Base-by-base conservation (phyloP, 2,797 vertebrate species). In the Sebastes ruberrimus region DNA sequence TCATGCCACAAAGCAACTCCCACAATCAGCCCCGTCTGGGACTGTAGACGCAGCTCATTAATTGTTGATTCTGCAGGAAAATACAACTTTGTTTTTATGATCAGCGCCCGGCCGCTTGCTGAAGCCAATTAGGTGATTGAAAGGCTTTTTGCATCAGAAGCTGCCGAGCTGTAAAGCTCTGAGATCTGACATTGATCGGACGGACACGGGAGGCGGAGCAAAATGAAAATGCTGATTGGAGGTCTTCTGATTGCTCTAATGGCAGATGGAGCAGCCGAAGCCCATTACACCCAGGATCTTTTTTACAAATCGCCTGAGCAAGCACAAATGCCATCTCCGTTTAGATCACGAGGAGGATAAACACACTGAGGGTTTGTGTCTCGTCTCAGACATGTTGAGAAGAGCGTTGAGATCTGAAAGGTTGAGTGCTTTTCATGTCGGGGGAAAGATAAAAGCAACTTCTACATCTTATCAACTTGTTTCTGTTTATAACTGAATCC, bases 111-210 rank as follows among this genome's bases (percentile, higher is more conserved):
- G 32, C n/a, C 4, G 23, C 23, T 67, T 0, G 8, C 70, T 30
- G 27, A 46, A 75, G 82, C 86, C 83, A 84, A 73, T 89, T 76
- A 83, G 80, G 49, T 53, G 81, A 84, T 79, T 77, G 76, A 78
- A 72, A 27, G 0, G 7, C 5, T 74, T 23, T 65, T 23, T 65
- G 69, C 62, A 28, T 66, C 32, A n/a, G 72, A 57, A 7, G 59
- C 72, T 28, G 70, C 4, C 1, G 20, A 2, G 62, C 16, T 22
- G 33, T 69, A 71, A 81, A 79, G 32, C 62, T 73, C 30, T 28
- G 71, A 71, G 56, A 62, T 46, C 52, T 63, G 82, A 81, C 83
- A 66, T 77, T 76, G 86, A 88, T 86, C 20, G 46, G 56, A 66
- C 69, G 7, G 71, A 81, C 62, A 2, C 32, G 4, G 30, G 76